Base-by-base conservation (phyloP, 2,888 invertebrate genomes). In the Sarcophaga subvicina region DNA sequence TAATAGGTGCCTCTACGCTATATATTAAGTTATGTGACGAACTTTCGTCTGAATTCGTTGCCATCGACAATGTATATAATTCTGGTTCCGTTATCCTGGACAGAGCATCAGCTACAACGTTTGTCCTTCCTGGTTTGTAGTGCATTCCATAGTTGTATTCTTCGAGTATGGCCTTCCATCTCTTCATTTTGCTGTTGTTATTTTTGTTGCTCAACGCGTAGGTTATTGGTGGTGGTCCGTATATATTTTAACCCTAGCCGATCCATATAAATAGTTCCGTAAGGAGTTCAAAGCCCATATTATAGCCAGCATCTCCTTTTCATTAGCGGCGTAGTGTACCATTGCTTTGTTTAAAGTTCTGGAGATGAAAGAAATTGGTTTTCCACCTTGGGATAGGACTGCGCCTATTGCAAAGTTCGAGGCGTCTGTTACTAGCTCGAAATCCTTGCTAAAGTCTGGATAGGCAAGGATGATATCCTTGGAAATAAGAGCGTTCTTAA, bases 71-170 rank as follows among this genome's bases (percentile, higher is more conserved):
- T 62, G 62, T n/a, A 62, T 62, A n/a, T 20, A 62, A 22, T 64
- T 5, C 4, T 62, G 49, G 6, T 59, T 76, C 22, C n/a, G 69
- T 37, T 25, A 77, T 78, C 54, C 83, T 83, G 0, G 84, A 84
- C 12, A 84, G 45, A 6, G 83, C 78, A 64, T 83, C 86, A 2
- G 80, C 86, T 11, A 86, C 86, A 3, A 75, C 66, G 64, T 86
- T 83, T 20, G 67, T 47, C 4, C 37, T 75, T 14, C 75, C 66
- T 2, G 72, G 66, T 62, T 78, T 62, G 45, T 66, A 37, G 37
- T 6, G 37, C 37, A 37, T 37, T 59, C 64, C 78, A 17, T 83
- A 67, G n/a, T 82, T 82, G 20, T 67, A 82, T 14, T 83, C 79
- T 20, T 86, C 86, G 5, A 86, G 14, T n/a, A 70, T 27, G 0